Percentiles rank a stretch among this genome's conserved stretches.
These are phyloP conservation scores for Vidua macroura DNA, from an alignment of 2,113 vertebrate genomes.

Conservation along the genomic window DNA sequence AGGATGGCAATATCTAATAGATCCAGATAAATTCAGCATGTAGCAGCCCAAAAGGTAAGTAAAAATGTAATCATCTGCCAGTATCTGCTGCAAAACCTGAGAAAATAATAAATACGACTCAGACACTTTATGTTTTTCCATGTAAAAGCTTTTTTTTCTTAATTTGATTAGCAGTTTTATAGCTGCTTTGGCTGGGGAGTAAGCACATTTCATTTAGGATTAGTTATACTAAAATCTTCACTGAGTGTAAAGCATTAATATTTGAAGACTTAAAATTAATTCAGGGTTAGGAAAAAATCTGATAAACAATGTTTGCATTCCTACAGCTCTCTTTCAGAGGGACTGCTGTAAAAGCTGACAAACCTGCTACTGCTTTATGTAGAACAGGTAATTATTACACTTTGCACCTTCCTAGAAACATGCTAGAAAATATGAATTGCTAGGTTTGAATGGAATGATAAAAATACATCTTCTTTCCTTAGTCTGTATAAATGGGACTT, in stretches of 20 bases:
- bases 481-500: not conserved
- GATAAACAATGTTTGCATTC: not conserved
- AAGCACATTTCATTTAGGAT: not conserved
- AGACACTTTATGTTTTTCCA: not conserved
- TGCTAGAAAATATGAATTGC: not conserved
- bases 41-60: not conserved
- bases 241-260: not conserved
- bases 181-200: not conserved
- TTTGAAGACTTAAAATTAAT: not conserved
- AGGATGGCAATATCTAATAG: not conserved
- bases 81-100: not conserved
- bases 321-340: not conserved
- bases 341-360: not conserved
- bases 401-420: not conserved
- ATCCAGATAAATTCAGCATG: not conserved
- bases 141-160: fast-evolving
- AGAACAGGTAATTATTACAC: not conserved
- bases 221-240: not conserved
- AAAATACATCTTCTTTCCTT: not conserved
- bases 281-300: not conserved
- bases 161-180: not conserved
- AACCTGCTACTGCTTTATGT: not conserved
- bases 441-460: not conserved
- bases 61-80: not conserved
- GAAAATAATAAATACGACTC: not conserved